phyloP scores from a whole-genome alignment of 2,888 invertebrate species.

The Hedychridium roseum region DNA sequence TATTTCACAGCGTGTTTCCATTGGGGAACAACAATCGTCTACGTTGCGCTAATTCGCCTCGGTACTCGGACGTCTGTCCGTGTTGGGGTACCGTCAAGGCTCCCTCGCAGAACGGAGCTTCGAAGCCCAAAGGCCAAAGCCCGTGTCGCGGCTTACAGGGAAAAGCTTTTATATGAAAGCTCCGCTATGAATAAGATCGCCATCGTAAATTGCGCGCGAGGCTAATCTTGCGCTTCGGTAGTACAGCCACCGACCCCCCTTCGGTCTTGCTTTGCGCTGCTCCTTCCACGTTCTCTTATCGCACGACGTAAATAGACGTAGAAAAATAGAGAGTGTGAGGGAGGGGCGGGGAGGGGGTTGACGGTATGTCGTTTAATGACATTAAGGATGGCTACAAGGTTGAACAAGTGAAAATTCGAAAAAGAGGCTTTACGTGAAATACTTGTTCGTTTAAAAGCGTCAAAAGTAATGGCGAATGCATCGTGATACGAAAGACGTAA shows the following conservation, averaged over 20 bases:
- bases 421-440: background rate
- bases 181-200: constrained; percentile 58
- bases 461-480: background rate
- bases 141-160: constrained; percentile 62
- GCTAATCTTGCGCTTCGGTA: constrained; percentile 59
- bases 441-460: background rate
- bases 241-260: constrained; percentile 15
- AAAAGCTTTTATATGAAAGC: constrained; percentile 64
- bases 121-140: constrained; percentile 31
- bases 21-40: too few species aligned
- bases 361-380: too few species aligned
- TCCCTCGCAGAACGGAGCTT: too few species aligned
- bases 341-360: background rate
- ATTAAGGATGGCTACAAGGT: too few species aligned
- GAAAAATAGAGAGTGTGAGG: constrained; percentile 4
- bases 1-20: too few species aligned
- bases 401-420: too few species aligned
- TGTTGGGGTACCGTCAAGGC: too few species aligned
- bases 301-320: too few species aligned
- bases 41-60: too few species aligned
- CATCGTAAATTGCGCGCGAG: constrained; percentile 60
- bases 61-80: too few species aligned
- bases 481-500: background rate
- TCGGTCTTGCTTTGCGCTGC: background rate
- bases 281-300: too few species aligned